Evolutionary conservation across 1,140 invertebrate species (phyloP).

Genomic region (Achroia grisella): DNA sequence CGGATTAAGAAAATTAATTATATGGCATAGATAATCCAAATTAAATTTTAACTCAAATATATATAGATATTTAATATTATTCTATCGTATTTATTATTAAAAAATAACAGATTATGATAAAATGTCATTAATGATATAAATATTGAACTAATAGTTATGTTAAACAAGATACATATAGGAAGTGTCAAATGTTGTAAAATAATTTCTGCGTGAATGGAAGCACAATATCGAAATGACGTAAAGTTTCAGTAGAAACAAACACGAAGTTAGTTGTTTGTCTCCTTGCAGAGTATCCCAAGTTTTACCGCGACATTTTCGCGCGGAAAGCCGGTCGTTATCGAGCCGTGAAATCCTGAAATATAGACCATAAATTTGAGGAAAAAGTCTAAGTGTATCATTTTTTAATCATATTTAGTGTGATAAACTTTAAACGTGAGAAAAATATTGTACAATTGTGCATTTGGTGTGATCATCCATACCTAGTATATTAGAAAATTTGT

Average conservation of each 20-base stretch:
- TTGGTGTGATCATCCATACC: conserved; percentile 18
- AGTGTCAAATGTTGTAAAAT: too few relatives aligned
- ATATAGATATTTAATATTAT: too few relatives aligned
- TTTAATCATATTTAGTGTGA: conserved; percentile 29
- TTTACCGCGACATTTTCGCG: conserved; percentile 74
- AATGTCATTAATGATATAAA: too few relatives aligned
- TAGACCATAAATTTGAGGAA: conserved; percentile 40
- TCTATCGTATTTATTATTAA: too few relatives aligned
- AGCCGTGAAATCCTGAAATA: conserved; percentile 66
- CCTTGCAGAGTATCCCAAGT: conserved; percentile 39
- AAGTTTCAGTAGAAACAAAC: conserved; percentile 69
- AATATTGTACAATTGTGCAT: conserved; percentile 8
- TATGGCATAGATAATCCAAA: too few relatives aligned
- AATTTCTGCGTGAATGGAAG: conserved; percentile 1
- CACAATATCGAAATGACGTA: conserved; percentile 32
- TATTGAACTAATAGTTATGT: too few relatives aligned
- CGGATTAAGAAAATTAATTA: neutral
- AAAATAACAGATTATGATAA: too few relatives aligned
- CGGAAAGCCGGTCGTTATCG: conserved; percentile 73
- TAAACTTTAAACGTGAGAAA: conserved; percentile 33
- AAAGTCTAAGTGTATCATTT: conserved; percentile 32
- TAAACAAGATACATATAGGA: too few relatives aligned
- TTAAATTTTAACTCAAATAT: too few relatives aligned
- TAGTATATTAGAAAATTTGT: conserved; percentile 46
- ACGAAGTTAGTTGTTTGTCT: conserved; percentile 57